Conservation (phyloP, 1,140 invertebrate species). For the Monochamus saltuarius region DNA sequence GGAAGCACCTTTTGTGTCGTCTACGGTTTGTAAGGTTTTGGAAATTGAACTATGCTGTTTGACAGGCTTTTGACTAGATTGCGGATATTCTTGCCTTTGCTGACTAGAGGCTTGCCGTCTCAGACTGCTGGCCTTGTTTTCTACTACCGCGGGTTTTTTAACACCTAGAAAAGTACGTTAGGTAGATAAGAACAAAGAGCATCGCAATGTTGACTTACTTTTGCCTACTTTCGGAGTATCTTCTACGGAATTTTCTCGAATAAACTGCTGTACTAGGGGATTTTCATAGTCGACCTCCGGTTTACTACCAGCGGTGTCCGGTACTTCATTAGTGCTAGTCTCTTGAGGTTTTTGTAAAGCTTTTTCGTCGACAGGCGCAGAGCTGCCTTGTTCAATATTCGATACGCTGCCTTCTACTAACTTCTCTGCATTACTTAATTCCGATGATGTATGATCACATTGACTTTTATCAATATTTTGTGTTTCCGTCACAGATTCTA, state of each 20-base stretch:
- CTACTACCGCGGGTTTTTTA: slow-evolving; percentile 23
- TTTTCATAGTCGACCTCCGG: slow-evolving; percentile 25
- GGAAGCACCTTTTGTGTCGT: slow-evolving; percentile 14
- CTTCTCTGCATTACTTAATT: too few species aligned
- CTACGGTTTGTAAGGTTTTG: slow-evolving; percentile 18
- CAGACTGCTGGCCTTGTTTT: slow-evolving; percentile 34
- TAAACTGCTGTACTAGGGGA: slow-evolving; percentile 44
- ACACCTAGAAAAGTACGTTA: not conserved
- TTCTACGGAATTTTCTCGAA: slow-evolving; percentile 41
- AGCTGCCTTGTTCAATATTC: too few species aligned
- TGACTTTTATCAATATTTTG: not conserved
- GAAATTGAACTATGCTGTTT: not conserved
- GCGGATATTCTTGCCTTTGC: slow-evolving; percentile 3
- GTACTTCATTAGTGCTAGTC: too few species aligned
- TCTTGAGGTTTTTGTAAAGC: too few species aligned
- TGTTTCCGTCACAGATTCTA: slow-evolving; percentile 3
- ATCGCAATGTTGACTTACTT: not conserved
- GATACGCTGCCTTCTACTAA: too few species aligned
- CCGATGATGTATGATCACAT: not conserved
- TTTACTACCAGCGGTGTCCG: not conserved
- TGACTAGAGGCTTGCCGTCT: slow-evolving; percentile 32
- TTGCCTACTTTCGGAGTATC: slow-evolving; percentile 23
- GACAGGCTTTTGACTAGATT: not conserved
- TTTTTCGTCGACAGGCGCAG: too few species aligned
- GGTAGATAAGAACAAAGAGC: not conserved